Evolutionary conservation across 2,888 invertebrate genomes (phyloP).

Genomic region (Leuctra nigra): DNA sequence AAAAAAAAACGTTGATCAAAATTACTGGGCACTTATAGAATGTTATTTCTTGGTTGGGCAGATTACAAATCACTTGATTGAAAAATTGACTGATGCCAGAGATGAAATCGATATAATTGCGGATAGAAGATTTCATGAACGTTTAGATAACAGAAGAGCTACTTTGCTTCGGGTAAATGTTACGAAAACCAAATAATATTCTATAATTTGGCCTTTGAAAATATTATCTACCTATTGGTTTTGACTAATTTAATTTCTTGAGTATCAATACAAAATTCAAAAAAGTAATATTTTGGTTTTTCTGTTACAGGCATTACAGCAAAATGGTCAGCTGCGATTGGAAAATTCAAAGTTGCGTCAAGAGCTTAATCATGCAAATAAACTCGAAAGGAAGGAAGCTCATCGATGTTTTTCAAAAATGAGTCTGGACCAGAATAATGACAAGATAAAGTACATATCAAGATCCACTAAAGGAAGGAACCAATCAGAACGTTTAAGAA

Average conservation of each 20-base stretch:
- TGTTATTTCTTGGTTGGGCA: no score
- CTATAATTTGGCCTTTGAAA: no score
- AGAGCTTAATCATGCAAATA: background rate
- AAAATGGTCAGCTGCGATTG: conserved; percentile 3
- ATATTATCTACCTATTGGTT: background rate
- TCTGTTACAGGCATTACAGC: background rate
- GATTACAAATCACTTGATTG: background rate
- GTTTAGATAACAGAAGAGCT: background rate
- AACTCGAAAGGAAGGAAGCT: no score
- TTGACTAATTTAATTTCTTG: background rate
- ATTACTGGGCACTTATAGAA: no score
- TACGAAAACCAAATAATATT: no score
- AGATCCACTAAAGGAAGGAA: no score
- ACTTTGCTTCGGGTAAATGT: background rate
- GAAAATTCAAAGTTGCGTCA: conserved; percentile 6
- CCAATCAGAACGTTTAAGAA: no score
- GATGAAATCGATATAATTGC: conserved; percentile 3
- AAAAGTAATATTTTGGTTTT: background rate
- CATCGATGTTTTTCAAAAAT: no score
- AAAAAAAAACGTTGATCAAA: no score
- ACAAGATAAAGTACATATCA: no score
- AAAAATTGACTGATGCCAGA: background rate
- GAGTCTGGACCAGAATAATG: no score
- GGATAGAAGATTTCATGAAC: background rate
- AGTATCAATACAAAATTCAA: background rate